phyloP scores from a whole-genome alignment of 2,113 vertebrate genomes.

The Cnemophilus loriae region DNA sequence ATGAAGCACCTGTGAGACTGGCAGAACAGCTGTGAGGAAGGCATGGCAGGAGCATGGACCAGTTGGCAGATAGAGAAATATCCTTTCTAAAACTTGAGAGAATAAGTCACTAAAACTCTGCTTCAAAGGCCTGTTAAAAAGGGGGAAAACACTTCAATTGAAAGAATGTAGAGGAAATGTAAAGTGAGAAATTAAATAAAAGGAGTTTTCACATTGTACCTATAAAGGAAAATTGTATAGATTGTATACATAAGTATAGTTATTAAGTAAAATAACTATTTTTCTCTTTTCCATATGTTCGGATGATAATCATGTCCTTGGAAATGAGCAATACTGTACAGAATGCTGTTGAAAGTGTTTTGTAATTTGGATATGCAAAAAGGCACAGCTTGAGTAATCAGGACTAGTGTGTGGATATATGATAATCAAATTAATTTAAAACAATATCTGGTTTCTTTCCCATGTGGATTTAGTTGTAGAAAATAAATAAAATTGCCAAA shows the following conservation, averaged over 20 bases:
- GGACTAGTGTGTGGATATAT: not conserved
- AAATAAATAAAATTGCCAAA: not conserved
- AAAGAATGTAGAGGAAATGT: not conserved
- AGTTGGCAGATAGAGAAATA: not conserved
- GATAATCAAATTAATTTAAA: not conserved
- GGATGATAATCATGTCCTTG: not conserved
- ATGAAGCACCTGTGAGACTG: not conserved
- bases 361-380: not conserved
- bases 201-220: not conserved
- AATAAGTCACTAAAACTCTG: not conserved
- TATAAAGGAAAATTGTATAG: not conserved
- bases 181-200: not conserved
- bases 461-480: not conserved
- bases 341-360: not conserved
- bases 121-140: not conserved
- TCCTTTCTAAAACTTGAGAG: not conserved
- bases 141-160: not conserved
- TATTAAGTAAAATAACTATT: not conserved
- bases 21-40: slow-evolving; percentile 12
- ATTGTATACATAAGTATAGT: not conserved
- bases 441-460: not conserved
- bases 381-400: not conserved
- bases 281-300: not conserved
- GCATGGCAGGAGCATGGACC: not conserved
- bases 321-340: not conserved